Evolutionary conservation across 2,888 invertebrate species (phyloP).

Genomic region (Miltochrista miniata): DNA sequence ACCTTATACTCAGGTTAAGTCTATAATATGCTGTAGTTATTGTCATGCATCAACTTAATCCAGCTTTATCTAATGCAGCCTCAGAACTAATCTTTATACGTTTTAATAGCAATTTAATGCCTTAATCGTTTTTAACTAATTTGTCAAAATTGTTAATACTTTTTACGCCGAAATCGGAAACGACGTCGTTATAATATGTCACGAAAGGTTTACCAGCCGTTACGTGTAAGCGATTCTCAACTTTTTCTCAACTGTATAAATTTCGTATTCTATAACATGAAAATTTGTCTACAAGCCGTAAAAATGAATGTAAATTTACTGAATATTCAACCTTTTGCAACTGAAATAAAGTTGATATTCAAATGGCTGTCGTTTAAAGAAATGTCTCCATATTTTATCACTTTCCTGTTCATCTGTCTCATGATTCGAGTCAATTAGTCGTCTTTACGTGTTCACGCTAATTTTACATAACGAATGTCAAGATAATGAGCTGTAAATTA

Average conservation of each 20-base stretch:
- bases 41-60: too few species aligned
- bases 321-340: neutral
- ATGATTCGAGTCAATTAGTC: slow-evolving; percentile 49
- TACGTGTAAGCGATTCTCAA: too few species aligned
- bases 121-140: slow-evolving; percentile 1
- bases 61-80: too few species aligned
- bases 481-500: slow-evolving; percentile 32
- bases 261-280: too few species aligned
- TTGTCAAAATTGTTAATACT: neutral
- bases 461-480: slow-evolving; percentile 29
- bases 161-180: slow-evolving; percentile 4
- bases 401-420: slow-evolving; percentile 43
- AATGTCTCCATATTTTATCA: slow-evolving; percentile 34
- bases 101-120: too few species aligned
- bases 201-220: neutral
- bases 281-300: too few species aligned
- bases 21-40: too few species aligned
- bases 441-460: slow-evolving; percentile 33
- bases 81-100: too few species aligned
- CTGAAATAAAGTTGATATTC: slow-evolving; percentile 7
- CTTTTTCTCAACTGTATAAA: too few species aligned
- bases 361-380: slow-evolving; percentile 7
- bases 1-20: too few species aligned
- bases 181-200: neutral
- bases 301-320: neutral